Conservation (phyloP, 2,797 vertebrate species). For the Huso huso region DNA sequence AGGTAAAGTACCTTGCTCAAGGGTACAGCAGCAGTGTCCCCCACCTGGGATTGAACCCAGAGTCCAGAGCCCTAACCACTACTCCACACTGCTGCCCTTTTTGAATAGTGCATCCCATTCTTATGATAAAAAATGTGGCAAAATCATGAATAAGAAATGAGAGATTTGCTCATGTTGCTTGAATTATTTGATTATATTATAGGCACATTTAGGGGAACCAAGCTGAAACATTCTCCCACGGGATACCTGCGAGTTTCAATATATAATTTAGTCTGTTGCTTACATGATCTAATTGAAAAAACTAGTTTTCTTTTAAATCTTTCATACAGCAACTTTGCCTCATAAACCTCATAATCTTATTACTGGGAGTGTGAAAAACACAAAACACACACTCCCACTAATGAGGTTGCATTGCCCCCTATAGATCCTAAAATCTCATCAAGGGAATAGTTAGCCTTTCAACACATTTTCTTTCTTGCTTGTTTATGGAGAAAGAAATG, state of each 20-base stretch:
- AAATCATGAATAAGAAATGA: background rate
- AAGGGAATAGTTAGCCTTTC: background rate
- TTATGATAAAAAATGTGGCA: background rate
- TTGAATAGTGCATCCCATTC: too few species aligned
- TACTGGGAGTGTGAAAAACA: constrained; percentile 2
- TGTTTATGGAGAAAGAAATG: too few species aligned
- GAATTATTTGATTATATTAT: background rate
- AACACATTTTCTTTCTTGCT: background rate
- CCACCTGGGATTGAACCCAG: too few species aligned
- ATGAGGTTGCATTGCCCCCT: constrained; percentile 58
- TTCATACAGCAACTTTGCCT: background rate
- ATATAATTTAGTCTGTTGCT: background rate
- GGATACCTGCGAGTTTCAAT: background rate
- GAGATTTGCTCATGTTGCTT: background rate
- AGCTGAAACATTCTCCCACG: background rate
- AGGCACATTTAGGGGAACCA: background rate
- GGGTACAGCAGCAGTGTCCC: too few species aligned
- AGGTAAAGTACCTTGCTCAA: too few species aligned
- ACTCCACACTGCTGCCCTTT: too few species aligned
- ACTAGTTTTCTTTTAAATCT: background rate
- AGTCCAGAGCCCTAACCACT: too few species aligned
- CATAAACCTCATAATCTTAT: constrained; percentile 1
- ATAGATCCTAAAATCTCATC: constrained; percentile 37
- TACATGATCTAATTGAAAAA: constrained; percentile 1
- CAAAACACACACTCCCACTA: constrained; percentile 26